phyloP scores from a whole-genome alignment of 2,797 vertebrate genomes.

The Cyprinella venusta region DNA sequence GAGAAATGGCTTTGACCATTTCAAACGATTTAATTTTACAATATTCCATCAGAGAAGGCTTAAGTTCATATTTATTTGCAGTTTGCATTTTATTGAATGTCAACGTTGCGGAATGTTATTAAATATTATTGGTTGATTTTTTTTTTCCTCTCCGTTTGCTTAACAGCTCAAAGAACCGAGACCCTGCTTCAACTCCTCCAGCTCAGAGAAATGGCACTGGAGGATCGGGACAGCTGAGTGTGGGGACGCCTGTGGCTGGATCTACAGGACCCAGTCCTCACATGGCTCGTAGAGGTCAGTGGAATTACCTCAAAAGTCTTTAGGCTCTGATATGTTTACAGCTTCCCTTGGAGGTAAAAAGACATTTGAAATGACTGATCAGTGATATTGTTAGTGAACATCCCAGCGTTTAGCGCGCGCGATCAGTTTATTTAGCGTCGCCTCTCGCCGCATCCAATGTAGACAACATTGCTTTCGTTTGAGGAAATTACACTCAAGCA shows the following conservation, averaged over 20 bases:
- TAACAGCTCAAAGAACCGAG: conserved; percentile 84
- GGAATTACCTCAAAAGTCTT: background rate
- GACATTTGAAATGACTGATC: background rate
- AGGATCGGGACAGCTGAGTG: conserved; percentile 73
- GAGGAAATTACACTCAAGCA: too few species aligned
- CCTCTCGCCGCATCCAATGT: too few species aligned
- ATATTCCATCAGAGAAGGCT: background rate
- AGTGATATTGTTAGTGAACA: background rate
- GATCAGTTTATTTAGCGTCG: too few species aligned
- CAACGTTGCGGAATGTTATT: background rate
- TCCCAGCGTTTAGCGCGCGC: background rate
- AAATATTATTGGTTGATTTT: background rate
- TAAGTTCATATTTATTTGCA: background rate
- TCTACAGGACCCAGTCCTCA: conserved; percentile 90
- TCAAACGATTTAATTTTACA: background rate
- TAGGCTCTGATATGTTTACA: background rate
- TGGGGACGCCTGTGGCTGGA: conserved; percentile 72
- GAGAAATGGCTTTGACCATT: background rate
- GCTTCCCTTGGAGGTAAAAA: background rate
- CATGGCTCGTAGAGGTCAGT: conserved; percentile 86
- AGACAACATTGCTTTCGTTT: too few species aligned
- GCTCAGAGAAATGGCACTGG: conserved; percentile 81
- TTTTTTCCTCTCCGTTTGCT: conserved; percentile 19
- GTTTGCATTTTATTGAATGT: background rate
- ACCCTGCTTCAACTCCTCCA: conserved; percentile 74